Evolutionary conservation across 2,888 invertebrate species (phyloP), one percentile per base, ranked within the genome.

Genomic region (Odontothrips loti): DNA sequence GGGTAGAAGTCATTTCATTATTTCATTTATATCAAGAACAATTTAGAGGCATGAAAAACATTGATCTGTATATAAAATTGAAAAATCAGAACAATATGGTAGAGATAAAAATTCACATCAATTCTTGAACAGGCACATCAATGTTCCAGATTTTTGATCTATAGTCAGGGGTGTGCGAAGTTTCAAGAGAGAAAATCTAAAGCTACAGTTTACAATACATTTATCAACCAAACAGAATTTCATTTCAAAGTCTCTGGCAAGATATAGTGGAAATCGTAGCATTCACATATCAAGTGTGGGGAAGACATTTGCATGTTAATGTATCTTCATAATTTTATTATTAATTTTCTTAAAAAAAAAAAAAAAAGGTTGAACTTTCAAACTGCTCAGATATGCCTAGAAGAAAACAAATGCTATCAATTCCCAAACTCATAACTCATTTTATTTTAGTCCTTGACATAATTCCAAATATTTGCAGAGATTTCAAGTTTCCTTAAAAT

Each of bases 21-120:
- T 43, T 43, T 43, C 34, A 43, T 43, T 75, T 75, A 58, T 75
- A 75, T 75, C 27, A 75, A 23, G 68, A 27, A 27, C 27, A 27
- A 75, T 10, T 75, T 43, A 43, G 68, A 27, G 68, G 68, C 27
- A 27, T 75, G 68, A 75, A 23, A 75, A 75, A 27, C n/a, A 12
- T 75, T 75, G 23, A 75, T 27, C 12, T 75, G 23, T 75, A 75
- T 75, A 75, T 75, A 75, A 75, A 75, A 75, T 27, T 75, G 68
- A 75, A 75, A 75, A 75, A 75, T 75, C 68, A 75, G 68, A 75
- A 75, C 23, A 75, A 75, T 27, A 75, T 75, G 27, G 17, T 12
- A 75, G 27, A 27, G 23, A 75, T 12, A 75, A 75, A 27, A 27
- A 12, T 27, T 75, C 23, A 27, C n/a, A 10, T 27, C 27, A 27